Conservation (phyloP, 2,797 vertebrate species). For the Miichthys miiuy region DNA sequence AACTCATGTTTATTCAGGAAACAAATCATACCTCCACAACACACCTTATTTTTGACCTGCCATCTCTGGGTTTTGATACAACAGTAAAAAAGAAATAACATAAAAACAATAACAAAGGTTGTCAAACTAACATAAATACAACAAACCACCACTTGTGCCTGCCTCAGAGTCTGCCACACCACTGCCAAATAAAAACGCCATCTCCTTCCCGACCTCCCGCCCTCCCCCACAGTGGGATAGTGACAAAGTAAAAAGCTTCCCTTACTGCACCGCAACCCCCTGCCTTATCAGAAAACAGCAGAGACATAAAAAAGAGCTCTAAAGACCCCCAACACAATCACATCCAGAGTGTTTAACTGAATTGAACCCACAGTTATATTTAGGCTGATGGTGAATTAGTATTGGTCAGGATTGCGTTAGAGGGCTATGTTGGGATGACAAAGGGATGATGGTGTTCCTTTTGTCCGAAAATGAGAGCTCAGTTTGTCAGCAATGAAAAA, state of each 20-base stretch:
- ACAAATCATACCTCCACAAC: constrained; percentile 82
- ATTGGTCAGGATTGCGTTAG: constrained; percentile 24
- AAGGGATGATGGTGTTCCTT: constrained; percentile 34
- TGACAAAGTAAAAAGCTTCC: constrained; percentile 56
- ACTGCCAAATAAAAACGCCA: constrained; percentile 54
- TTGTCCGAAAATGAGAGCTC: constrained; percentile 47
- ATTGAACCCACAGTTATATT: constrained; percentile 28
- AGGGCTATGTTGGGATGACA: constrained; percentile 36
- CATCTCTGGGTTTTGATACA: constrained; percentile 81
- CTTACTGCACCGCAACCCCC: constrained; percentile 63
- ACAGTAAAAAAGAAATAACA: constrained; percentile 82
- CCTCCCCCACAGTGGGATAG: constrained; percentile 40
- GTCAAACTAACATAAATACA: constrained; percentile 86
- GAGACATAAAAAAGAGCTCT: constrained; percentile 41
- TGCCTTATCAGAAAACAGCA: constrained; percentile 67
- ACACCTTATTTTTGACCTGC: constrained; percentile 82
- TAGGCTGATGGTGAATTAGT: constrained; percentile 49
- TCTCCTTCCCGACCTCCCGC: constrained; percentile 26
- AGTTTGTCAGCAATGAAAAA: constrained; percentile 56
- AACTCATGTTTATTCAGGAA: constrained; percentile 87
- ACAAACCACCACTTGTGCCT: constrained; percentile 71
- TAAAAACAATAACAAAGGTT: constrained; percentile 77
- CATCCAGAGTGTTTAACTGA: constrained; percentile 38
- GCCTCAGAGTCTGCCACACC: constrained; percentile 47
- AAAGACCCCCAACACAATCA: constrained; percentile 28